Conservation (phyloP, 2,888 invertebrate genomes). For the Drosophila parthenogenetica region DNA sequence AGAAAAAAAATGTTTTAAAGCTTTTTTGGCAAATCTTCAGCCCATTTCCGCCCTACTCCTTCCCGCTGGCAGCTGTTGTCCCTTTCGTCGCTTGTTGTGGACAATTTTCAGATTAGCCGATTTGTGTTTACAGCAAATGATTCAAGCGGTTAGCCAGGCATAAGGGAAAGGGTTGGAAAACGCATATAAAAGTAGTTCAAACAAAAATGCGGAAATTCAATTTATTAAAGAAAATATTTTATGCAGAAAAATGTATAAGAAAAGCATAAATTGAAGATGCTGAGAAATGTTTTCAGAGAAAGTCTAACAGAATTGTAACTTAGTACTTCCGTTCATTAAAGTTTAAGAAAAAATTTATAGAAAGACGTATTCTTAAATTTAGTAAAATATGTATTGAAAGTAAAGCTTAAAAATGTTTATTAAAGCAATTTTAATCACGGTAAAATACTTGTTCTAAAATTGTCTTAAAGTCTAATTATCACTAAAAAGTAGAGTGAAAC, state of each 20-base stretch:
- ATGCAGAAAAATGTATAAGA: not conserved
- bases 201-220: not conserved
- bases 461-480: too few relatives aligned
- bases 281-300: not conserved
- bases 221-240: too few relatives aligned
- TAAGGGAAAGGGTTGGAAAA: not conserved
- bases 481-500: too few relatives aligned
- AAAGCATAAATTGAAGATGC: not conserved
- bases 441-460: too few relatives aligned
- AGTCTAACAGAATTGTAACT: too few relatives aligned
- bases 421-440: too few relatives aligned
- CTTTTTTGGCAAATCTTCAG: slow-evolving; percentile 33
- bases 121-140: slow-evolving; percentile 54
- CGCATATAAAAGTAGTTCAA: not conserved
- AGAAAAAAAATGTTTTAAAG: slow-evolving; percentile 66
- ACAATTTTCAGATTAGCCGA: slow-evolving; percentile 76
- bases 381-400: too few relatives aligned
- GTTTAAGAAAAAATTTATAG: too few relatives aligned
- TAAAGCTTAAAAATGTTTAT: too few relatives aligned
- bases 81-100: slow-evolving; percentile 53
- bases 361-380: too few relatives aligned
- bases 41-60: slow-evolving; percentile 42
- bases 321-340: too few relatives aligned
- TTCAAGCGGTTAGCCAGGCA: slow-evolving; percentile 5
- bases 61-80: not conserved